Evolutionary conservation across 2,888 invertebrate genomes (phyloP).

Genomic region (Protonemura montana): DNA sequence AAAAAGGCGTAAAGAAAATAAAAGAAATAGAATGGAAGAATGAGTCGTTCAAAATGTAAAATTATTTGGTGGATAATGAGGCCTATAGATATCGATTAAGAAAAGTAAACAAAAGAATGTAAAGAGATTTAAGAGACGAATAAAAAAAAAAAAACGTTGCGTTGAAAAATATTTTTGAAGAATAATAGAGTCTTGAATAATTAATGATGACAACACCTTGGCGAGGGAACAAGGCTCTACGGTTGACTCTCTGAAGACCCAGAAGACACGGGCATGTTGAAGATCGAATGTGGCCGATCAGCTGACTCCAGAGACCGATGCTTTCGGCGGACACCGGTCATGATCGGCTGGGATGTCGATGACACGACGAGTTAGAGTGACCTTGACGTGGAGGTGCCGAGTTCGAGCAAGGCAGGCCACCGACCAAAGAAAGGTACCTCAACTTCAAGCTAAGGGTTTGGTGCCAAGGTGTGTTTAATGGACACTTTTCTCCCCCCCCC

Average conservation of each 20-base stretch:
- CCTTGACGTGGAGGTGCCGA: background rate
- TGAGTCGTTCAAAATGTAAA: constrained; percentile 26
- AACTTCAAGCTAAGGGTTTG: no score
- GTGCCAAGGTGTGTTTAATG: no score
- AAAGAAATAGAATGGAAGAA: background rate
- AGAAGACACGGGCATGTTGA: no score
- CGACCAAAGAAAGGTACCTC: no score
- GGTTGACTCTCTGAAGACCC: no score
- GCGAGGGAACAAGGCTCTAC: background rate
- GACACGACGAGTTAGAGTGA: background rate
- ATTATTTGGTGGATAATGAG: constrained; percentile 28
- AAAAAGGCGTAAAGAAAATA: background rate
- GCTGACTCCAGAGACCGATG: background rate
- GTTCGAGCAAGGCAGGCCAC: background rate
- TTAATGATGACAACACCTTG: constrained; percentile 2
- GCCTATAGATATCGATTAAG: constrained; percentile 31
- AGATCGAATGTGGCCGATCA: background rate
- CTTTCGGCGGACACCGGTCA: background rate
- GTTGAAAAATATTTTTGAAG: background rate
- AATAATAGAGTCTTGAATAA: constrained; percentile 26
- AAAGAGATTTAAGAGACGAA: background rate
- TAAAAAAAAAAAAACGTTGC: background rate
- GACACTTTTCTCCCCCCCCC: no score
- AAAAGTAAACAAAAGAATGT: constrained; percentile 25
- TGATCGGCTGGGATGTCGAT: background rate